Evolutionary conservation across 2,888 invertebrate species (phyloP).

Genomic region (Morpho helenor): DNA sequence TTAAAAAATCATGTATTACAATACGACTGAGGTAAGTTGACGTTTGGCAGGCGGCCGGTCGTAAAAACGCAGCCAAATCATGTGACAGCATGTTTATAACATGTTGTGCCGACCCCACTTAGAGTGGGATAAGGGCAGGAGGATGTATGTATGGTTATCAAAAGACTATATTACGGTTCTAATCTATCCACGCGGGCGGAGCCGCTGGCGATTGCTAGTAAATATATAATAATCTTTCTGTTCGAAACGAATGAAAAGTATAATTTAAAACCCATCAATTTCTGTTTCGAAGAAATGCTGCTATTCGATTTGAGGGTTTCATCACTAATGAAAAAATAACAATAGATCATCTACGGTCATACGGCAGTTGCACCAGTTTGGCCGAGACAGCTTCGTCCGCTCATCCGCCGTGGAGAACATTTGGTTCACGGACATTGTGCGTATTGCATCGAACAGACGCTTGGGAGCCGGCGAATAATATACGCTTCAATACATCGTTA

Average conservation of each 20-base stretch:
- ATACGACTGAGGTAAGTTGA: no score
- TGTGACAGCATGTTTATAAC: no score
- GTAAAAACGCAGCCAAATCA: no score
- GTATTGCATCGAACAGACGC: slow-evolving; percentile 17
- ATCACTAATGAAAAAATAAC: slow-evolving; percentile 63
- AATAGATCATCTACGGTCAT: slow-evolving; percentile 58
- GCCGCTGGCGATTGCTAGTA: no score
- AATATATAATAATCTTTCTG: no score
- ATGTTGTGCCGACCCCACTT: no score
- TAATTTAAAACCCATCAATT: slow-evolving; percentile 2
- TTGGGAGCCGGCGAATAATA: slow-evolving; percentile 9
- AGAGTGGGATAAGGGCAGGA: no score
- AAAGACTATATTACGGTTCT: no score
- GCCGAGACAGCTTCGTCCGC: slow-evolving; percentile 33
- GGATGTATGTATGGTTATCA: no score
- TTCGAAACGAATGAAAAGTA: not conserved
- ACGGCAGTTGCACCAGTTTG: slow-evolving; percentile 33
- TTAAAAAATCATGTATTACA: no score
- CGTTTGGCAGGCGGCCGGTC: no score
- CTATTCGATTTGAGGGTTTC: slow-evolving; percentile 35
- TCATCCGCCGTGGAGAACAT: slow-evolving; percentile 62
- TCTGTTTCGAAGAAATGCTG: slow-evolving; percentile 1
- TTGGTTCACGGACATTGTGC: slow-evolving; percentile 59
- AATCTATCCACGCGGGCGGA: no score
- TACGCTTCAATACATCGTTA: slow-evolving; percentile 1